Evolutionary conservation across 1,140 invertebrate species (phyloP).

Genomic region (Lepeophtheirus salmonis): DNA sequence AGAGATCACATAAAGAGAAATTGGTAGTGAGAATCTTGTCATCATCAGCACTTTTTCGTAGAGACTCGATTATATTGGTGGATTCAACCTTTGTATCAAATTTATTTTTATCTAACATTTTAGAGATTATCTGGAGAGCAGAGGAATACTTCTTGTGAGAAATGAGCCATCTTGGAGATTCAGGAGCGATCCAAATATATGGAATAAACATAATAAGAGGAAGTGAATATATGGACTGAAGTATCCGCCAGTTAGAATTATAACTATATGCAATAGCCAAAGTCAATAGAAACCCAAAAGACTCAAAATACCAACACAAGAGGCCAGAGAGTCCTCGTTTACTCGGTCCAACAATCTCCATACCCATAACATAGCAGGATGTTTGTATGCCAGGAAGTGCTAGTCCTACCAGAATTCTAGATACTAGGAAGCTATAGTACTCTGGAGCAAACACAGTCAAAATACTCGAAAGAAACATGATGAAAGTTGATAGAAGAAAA

Average conservation of each 20-base stretch:
- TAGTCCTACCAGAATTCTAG: conserved; percentile 4
- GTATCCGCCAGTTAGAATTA: conserved; percentile 8
- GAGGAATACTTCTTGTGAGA: background rate
- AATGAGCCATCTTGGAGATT: conserved; percentile 8
- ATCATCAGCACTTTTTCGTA: background rate
- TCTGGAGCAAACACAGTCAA: background rate
- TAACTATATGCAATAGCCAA: conserved; percentile 11
- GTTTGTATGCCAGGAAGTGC: conserved; percentile 14
- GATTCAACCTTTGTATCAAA: background rate
- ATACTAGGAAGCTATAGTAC: background rate
- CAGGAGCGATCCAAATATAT: conserved; percentile 15
- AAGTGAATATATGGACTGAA: conserved; percentile 11
- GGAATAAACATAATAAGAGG: conserved; percentile 3
- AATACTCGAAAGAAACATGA: background rate
- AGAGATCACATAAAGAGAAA: background rate
- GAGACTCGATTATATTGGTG: background rate
- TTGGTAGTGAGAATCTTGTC: background rate
- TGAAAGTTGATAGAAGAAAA: conserved; percentile 3
- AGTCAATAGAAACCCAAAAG: conserved; percentile 3
- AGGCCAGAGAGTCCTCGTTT: conserved; percentile 15
- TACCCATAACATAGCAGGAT: conserved; percentile 17
- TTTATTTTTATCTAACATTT: background rate
- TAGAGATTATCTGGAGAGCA: background rate
- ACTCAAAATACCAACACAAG: conserved; percentile 17
- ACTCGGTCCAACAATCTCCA: conserved; percentile 15